Conservation (phyloP, 30 jellyfish, hydroid and myxozoan genomes). For the Cassiopea xamachana region DNA sequence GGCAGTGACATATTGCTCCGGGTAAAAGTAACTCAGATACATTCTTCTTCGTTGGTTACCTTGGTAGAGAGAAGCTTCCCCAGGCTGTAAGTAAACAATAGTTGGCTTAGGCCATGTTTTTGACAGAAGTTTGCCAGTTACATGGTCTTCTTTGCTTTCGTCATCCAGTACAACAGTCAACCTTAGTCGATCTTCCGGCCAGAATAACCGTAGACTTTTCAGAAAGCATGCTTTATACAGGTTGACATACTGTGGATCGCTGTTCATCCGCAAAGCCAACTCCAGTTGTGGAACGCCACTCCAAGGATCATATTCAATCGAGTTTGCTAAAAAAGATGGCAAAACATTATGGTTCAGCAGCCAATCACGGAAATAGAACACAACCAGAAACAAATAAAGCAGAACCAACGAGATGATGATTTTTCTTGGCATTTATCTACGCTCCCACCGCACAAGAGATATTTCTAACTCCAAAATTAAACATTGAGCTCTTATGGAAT, state of each 20-base stretch:
- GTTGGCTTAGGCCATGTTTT: slow-evolving; percentile 58
- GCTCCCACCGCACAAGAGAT: too few relatives aligned
- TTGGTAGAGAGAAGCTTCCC: slow-evolving; percentile 22
- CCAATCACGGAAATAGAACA: not conserved
- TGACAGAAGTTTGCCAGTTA: slow-evolving; percentile 30
- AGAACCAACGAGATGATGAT: not conserved
- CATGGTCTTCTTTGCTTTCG: slow-evolving; percentile 64
- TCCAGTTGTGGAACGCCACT: slow-evolving; percentile 24
- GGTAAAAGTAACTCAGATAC: slow-evolving; percentile 59
- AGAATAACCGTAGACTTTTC: slow-evolving; percentile 44
- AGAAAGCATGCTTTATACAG: slow-evolving; percentile 41
- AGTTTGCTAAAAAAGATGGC: not conserved
- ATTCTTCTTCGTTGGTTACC: slow-evolving; percentile 52
- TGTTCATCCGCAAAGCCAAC: slow-evolving; percentile 55
- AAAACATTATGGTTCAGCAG: not conserved
- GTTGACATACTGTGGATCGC: slow-evolving; percentile 29
- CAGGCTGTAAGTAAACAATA: slow-evolving; percentile 48
- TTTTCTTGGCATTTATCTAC: not conserved
- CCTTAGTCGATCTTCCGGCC: slow-evolving; percentile 54
- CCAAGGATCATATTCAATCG: slow-evolving; percentile 13
- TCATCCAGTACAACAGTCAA: slow-evolving; percentile 62
- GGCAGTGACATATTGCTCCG: slow-evolving; percentile 50
- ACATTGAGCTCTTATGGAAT: too few relatives aligned
- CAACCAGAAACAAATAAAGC: not conserved
- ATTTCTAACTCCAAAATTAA: too few relatives aligned